Evolutionary conservation across 2,797 vertebrate species (phyloP).

Genomic region (Catostomus latipinnis): DNA sequence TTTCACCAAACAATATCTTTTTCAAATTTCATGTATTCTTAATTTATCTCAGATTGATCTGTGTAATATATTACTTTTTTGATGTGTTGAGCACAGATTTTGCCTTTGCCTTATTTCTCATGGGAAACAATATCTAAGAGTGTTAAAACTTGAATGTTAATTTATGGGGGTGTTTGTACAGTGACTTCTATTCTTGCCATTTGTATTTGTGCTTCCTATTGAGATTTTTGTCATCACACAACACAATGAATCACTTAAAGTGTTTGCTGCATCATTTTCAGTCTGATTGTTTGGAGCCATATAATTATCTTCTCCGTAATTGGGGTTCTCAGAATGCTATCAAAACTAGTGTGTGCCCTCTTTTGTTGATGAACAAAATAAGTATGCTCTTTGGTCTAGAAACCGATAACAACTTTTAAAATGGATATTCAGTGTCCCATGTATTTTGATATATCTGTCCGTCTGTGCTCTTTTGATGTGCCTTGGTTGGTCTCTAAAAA

Average conservation of each 20-base stretch:
- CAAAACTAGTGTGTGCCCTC: neutral
- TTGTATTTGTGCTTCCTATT: slow-evolving; percentile 20
- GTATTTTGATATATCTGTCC: too few species aligned
- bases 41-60: too few species aligned
- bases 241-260: slow-evolving; percentile 7
- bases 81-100: neutral
- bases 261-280: slow-evolving; percentile 26
- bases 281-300: slow-evolving; percentile 35
- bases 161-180: slow-evolving; percentile 2
- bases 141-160: neutral
- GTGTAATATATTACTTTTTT: too few species aligned
- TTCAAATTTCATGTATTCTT: too few species aligned
- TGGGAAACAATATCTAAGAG: neutral
- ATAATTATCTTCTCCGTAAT: slow-evolving; percentile 53
- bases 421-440: too few species aligned
- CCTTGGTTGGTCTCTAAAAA: too few species aligned
- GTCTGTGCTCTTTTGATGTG: too few species aligned
- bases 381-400: neutral
- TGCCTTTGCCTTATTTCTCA: neutral
- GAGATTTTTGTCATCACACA: slow-evolving; percentile 12
- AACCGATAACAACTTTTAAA: too few species aligned
- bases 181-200: too few species aligned
- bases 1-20: too few species aligned
- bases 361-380: slow-evolving; percentile 40
- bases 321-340: slow-evolving; percentile 4